These are phyloP conservation scores for Gallinago undulata DNA, from an alignment of 2,113 vertebrate species.

Conservation along the genomic window DNA sequence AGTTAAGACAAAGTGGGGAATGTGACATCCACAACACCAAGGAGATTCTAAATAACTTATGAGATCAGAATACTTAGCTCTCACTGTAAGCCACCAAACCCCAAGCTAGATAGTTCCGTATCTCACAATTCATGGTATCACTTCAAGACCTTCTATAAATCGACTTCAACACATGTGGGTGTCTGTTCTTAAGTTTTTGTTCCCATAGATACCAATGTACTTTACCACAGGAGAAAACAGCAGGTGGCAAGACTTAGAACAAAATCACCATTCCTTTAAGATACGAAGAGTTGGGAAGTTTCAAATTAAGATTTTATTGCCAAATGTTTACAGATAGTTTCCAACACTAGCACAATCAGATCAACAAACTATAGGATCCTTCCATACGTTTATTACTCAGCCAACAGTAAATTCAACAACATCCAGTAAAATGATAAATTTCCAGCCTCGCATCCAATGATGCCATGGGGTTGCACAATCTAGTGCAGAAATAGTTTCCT, in stretches of 20 bases:
- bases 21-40: fast-evolving
- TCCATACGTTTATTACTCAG: background rate
- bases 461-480: background rate
- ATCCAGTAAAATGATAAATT: background rate
- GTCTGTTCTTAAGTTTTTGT: conserved; percentile 62
- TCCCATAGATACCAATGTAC: conserved; percentile 66
- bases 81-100: background rate
- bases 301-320: background rate
- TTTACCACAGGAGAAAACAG: conserved; percentile 34
- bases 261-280: background rate
- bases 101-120: background rate
- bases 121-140: background rate
- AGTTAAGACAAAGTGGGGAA: background rate
- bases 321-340: background rate
- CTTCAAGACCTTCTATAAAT: conserved; percentile 62
- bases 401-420: background rate
- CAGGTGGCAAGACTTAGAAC: conserved; percentile 26
- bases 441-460: background rate
- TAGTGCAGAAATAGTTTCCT: background rate
- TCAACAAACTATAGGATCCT: background rate
- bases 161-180: conserved; percentile 59
- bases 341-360: background rate
- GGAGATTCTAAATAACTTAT: background rate
- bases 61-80: background rate
- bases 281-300: background rate